These are phyloP conservation scores for Rousettus leschenaultii DNA, from an alignment of 2,113 vertebrate species.

Conservation along the genomic window DNA sequence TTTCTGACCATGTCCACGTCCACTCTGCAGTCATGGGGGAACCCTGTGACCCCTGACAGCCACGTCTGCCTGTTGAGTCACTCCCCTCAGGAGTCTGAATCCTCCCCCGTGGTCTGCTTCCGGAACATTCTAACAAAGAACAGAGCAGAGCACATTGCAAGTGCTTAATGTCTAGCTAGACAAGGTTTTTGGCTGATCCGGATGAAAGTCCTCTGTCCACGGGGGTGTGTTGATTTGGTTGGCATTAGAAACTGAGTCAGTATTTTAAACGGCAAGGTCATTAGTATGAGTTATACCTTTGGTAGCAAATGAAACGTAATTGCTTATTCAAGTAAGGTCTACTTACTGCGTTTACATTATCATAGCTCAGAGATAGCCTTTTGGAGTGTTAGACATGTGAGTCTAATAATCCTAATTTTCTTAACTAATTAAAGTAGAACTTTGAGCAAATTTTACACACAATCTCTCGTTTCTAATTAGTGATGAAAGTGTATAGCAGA, in stretches of 20 bases:
- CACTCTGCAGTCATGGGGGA: neutral
- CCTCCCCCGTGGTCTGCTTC: neutral
- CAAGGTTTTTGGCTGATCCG: neutral
- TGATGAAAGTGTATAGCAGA: neutral
- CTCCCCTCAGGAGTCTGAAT: neutral
- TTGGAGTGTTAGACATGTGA: neutral
- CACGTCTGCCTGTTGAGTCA: neutral
- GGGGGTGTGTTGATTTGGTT: neutral
- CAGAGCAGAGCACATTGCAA: neutral
- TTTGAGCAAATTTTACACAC: neutral
- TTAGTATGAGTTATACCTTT: neutral
- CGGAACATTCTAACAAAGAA: neutral
- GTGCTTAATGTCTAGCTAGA: neutral
- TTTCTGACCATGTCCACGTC: neutral
- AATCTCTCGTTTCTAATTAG: slow-evolving; percentile 14
- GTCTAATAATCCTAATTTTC: neutral
- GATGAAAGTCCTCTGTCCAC: neutral
- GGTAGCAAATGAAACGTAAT: neutral
- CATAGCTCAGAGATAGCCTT: neutral
- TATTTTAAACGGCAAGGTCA: neutral
- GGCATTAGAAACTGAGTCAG: neutral
- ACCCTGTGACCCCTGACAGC: neutral
- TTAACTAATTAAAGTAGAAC: neutral
- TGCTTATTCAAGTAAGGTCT: neutral
- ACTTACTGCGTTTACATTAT: neutral